phyloP scores from a whole-genome alignment of 2,797 vertebrate species.

The Chrysocyon brachyurus region DNA sequence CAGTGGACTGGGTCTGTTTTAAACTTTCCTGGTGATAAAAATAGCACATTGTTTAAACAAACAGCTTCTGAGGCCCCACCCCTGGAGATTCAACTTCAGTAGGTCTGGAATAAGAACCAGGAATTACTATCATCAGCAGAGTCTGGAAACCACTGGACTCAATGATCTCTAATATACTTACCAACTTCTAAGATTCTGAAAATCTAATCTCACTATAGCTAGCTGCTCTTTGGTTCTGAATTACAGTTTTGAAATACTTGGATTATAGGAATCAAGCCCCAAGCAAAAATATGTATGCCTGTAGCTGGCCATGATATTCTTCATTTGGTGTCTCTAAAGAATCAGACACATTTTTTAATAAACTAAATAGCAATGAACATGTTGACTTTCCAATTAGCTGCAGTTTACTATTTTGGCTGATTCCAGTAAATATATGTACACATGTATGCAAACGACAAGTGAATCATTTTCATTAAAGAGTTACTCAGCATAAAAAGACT shows the following conservation, averaged over 20 bases:
- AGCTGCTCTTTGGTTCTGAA: background rate
- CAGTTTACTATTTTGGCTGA: slow-evolving; percentile 54
- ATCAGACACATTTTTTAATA: slow-evolving; percentile 67
- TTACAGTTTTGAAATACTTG: slow-evolving; percentile 53
- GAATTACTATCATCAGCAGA: background rate
- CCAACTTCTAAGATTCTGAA: slow-evolving; percentile 15
- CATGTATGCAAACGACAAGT: slow-evolving; percentile 62
- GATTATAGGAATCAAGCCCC: background rate
- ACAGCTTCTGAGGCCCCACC: background rate
- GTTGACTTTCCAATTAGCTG: slow-evolving; percentile 61
- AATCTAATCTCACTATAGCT: background rate
- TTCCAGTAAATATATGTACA: slow-evolving; percentile 42
- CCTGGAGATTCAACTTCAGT: slow-evolving; percentile 14
- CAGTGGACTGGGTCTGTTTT: background rate
- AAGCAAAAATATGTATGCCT: slow-evolving; percentile 49
- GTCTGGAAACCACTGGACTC: background rate
- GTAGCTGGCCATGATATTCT: background rate
- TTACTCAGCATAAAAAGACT: slow-evolving; percentile 64
- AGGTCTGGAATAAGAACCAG: slow-evolving; percentile 34
- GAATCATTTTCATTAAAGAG: slow-evolving; percentile 44
- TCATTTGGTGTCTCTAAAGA: slow-evolving; percentile 47
- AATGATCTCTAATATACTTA: background rate
- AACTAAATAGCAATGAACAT: slow-evolving; percentile 53
- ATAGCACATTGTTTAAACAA: slow-evolving; percentile 46
- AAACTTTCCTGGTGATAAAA: slow-evolving; percentile 42